Conservation (phyloP, 1,140 invertebrate species). For the Drosophila obscura region DNA sequence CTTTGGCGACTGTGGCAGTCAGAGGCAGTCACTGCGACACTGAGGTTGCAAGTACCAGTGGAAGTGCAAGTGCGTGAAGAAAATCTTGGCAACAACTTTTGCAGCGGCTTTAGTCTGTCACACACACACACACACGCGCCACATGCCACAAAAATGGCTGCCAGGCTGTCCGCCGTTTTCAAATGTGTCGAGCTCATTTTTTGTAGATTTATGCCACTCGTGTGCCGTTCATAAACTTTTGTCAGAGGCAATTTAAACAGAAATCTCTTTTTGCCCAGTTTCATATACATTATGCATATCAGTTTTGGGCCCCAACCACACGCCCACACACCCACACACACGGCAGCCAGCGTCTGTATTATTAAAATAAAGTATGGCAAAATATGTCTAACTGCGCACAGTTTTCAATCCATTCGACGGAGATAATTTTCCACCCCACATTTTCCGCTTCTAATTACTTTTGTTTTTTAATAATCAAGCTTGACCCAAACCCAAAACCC, state of each 20-base stretch:
- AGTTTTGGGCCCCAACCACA: constrained; percentile 29
- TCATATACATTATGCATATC: constrained; percentile 65
- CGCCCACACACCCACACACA: constrained; percentile 1
- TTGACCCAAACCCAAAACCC: constrained; percentile 48
- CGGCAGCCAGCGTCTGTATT: constrained; percentile 25
- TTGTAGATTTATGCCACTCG: constrained; percentile 51
- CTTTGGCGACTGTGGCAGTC: background rate
- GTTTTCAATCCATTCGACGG: constrained; percentile 41
- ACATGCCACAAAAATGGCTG: constrained; percentile 10
- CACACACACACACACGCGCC: constrained; percentile 3
- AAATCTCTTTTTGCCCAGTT: constrained; percentile 28
- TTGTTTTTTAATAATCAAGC: constrained; percentile 80
- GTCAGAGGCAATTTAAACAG: constrained; percentile 43
- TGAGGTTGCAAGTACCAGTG: background rate
- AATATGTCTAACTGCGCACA: constrained; percentile 53
- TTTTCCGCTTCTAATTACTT: constrained; percentile 69
- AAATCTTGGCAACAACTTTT: constrained; percentile 19
- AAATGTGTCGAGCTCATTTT: constrained; percentile 21
- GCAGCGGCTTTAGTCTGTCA: constrained; percentile 10
- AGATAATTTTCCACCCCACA: constrained; percentile 57
- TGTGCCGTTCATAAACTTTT: constrained; percentile 41
- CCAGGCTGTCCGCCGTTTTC: constrained; percentile 15
- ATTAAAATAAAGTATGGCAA: constrained; percentile 41
- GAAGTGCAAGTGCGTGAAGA: constrained; percentile 31
- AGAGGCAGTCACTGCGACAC: background rate